phyloP scores from a whole-genome alignment of 1,140 invertebrate species.

The Mizuhopecten yessoensis region DNA sequence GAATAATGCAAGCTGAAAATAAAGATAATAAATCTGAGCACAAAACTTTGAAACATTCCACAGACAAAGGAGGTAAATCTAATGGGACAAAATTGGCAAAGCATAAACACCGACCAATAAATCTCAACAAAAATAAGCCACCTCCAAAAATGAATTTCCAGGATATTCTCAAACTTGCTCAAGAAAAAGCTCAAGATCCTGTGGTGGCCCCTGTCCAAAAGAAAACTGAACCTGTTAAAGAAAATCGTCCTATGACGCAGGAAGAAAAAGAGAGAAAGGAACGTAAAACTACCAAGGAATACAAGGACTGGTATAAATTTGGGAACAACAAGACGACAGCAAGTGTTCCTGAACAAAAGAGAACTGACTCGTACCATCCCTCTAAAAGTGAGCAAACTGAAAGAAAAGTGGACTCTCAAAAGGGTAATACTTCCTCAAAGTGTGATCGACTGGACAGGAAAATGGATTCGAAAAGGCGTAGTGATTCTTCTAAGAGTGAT shows the following conservation, averaged over 20 bases:
- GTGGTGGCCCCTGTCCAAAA: neutral
- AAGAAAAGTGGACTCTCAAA: neutral
- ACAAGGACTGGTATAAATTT: constrained; percentile 1
- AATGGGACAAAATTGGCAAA: neutral
- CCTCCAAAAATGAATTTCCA: constrained; percentile 25
- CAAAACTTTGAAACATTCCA: constrained; percentile 10
- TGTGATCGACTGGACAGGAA: neutral
- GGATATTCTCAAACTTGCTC: constrained; percentile 22
- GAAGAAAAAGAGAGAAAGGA: neutral
- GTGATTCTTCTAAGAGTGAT: neutral
- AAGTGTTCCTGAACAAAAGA: neutral
- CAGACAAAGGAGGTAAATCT: neutral
- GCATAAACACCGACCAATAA: neutral
- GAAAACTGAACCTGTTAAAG: neutral
- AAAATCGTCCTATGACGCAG: neutral
- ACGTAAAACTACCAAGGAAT: neutral
- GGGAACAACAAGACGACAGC: neutral
- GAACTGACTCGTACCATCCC: neutral
- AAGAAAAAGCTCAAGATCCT: constrained; percentile 26
- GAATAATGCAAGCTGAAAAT: neutral
- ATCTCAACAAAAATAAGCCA: neutral
- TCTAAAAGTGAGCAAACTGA: neutral
- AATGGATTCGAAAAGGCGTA: neutral
- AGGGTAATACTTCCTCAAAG: neutral
- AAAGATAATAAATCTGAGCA: neutral